These are phyloP conservation scores for Dioctria rufipes DNA, from an alignment of 2,888 invertebrate species.

Conservation along the genomic window DNA sequence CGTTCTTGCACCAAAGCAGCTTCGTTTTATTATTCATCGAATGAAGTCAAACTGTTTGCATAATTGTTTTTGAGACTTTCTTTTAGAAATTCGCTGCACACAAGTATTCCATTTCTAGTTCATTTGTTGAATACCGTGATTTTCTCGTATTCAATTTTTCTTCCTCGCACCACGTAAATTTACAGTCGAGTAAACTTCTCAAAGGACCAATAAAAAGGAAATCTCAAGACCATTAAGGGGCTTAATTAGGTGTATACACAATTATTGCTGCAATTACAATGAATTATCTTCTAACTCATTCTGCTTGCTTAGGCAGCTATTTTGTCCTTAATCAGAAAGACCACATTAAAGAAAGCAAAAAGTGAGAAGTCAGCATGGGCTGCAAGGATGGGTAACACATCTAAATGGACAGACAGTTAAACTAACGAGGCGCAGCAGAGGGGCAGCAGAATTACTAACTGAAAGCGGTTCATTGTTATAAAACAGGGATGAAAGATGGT, in stretches of 20 bases:
- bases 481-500: constrained; percentile 11
- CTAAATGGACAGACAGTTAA: constrained; percentile 27
- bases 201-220: constrained; percentile 42
- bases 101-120: constrained; percentile 16
- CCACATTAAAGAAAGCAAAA: constrained; percentile 23
- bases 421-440: constrained; percentile 33
- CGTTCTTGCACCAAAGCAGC: no score
- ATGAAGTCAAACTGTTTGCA: neutral
- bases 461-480: constrained; percentile 20
- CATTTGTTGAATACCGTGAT: neutral
- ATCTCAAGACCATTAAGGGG: constrained; percentile 51
- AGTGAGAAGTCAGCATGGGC: neutral
- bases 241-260: constrained; percentile 58
- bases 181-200: constrained; percentile 35
- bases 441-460: neutral
- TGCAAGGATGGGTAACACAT: constrained; percentile 10
- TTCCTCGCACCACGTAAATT: constrained; percentile 7
- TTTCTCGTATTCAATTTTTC: neutral
- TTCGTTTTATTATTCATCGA: neutral
- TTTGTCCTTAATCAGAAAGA: constrained; percentile 18
- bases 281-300: constrained; percentile 57
- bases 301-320: constrained; percentile 20
- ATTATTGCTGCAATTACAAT: constrained; percentile 59
- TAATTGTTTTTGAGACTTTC: constrained; percentile 2
- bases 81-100: neutral